Evolutionary conservation across 2,888 invertebrate genomes (phyloP).

Genomic region (Andrena dorsata): DNA sequence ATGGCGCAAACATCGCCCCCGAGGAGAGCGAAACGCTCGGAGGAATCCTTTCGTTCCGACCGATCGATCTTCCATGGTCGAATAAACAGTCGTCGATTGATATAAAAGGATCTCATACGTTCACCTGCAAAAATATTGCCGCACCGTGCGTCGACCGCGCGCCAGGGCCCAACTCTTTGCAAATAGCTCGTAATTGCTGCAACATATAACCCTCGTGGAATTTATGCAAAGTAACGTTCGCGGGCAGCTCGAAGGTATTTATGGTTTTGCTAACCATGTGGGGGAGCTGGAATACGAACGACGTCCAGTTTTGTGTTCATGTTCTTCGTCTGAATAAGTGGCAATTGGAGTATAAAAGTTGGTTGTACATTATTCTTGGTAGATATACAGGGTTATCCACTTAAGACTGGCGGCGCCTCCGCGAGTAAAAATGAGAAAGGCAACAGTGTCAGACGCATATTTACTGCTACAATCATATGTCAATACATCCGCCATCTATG

Average conservation of each 20-base stretch:
- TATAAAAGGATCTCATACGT: conserved; percentile 30
- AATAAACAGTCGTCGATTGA: conserved; percentile 60
- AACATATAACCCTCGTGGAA: conserved; percentile 5
- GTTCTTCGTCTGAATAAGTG: neutral
- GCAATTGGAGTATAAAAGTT: neutral
- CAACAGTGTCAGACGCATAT: too few relatives aligned
- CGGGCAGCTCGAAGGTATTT: neutral
- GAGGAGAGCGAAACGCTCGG: conserved; percentile 39
- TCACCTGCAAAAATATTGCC: conserved; percentile 51
- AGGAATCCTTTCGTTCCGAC: conserved; percentile 25
- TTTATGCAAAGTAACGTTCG: neutral
- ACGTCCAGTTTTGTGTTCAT: neutral
- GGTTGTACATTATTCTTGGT: too few relatives aligned
- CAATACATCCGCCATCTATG: too few relatives aligned
- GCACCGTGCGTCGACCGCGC: neutral
- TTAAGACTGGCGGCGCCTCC: too few relatives aligned
- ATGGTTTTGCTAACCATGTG: neutral
- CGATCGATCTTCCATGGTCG: conserved; percentile 60
- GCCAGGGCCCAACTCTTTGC: neutral
- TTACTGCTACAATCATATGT: too few relatives aligned
- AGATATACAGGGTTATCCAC: too few relatives aligned
- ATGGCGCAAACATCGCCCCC: conserved; percentile 49
- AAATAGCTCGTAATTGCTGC: conserved; percentile 24
- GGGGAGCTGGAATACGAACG: neutral
- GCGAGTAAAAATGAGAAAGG: too few relatives aligned